Conservation (phyloP, 2,888 invertebrate genomes). For the Habroteleia sp. region DNA sequence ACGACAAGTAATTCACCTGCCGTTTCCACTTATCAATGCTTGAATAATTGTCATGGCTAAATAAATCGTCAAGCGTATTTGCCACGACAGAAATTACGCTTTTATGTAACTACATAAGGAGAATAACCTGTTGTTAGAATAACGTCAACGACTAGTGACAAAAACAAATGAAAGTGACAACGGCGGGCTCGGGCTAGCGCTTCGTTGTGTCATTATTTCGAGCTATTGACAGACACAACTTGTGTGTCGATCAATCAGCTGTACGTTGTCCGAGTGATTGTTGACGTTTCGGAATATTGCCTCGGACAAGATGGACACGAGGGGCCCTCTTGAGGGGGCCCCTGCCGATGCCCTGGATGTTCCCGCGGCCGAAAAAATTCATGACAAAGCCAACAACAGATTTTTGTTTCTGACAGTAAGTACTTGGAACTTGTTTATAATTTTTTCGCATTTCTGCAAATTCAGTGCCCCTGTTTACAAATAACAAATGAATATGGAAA, state of each 20-base stretch:
- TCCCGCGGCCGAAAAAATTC: constrained; percentile 73
- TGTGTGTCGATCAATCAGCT: constrained; percentile 25
- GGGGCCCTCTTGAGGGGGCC: constrained; percentile 81
- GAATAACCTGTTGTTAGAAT: too few relatives aligned
- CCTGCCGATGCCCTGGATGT: constrained; percentile 76
- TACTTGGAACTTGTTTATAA: too few relatives aligned
- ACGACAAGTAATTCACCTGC: neutral
- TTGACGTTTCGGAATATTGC: constrained; percentile 52
- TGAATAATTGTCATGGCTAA: neutral
- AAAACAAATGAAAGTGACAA: neutral
- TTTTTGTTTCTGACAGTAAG: constrained; percentile 77
- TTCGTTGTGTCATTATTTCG: constrained; percentile 19
- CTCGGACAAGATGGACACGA: constrained; percentile 75
- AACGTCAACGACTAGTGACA: too few relatives aligned
- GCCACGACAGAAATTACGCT: too few relatives aligned
- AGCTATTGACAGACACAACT: constrained; percentile 25
- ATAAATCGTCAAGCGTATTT: neutral
- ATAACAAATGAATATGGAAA: too few relatives aligned
- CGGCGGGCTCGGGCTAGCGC: constrained; percentile 2
- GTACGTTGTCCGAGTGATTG: constrained; percentile 36
- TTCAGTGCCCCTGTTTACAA: too few relatives aligned
- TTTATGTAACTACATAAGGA: too few relatives aligned
- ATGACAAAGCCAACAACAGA: constrained; percentile 75
- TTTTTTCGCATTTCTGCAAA: too few relatives aligned
- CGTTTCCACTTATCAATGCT: neutral